Percentiles rank a stretch among this genome's conserved stretches.
These are phyloP conservation scores for Magallana nippona DNA, from an alignment of 2,888 invertebrate species.

Conservation along the genomic window DNA sequence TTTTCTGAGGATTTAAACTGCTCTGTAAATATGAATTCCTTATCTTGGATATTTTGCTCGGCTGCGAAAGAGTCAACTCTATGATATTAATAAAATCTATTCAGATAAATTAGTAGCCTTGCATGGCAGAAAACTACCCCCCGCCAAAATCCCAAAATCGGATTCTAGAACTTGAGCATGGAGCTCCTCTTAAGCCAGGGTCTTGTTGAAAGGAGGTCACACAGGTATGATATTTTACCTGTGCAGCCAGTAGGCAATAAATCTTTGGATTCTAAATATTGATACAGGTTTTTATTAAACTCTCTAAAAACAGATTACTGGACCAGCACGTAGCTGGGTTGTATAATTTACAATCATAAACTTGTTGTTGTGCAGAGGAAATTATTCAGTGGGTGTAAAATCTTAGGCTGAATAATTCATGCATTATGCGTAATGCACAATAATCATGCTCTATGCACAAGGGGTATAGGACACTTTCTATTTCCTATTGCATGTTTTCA, in stretches of 20 bases:
- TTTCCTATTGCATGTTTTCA: too few relatives aligned
- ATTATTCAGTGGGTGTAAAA: not conserved
- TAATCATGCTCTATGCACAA: too few relatives aligned
- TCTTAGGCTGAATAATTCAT: not conserved
- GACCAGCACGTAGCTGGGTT: not conserved
- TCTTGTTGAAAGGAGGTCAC: not conserved
- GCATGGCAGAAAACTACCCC: too few relatives aligned
- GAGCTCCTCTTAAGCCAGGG: not conserved
- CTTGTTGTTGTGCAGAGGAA: not conserved
- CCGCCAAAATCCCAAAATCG: too few relatives aligned
- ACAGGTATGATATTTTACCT: slow-evolving; percentile 29
- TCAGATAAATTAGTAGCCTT: too few relatives aligned
- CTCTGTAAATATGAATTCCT: too few relatives aligned
- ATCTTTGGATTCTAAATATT: slow-evolving; percentile 18
- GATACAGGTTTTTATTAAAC: slow-evolving; percentile 20
- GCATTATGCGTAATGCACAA: not conserved
- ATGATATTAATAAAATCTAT: too few relatives aligned
- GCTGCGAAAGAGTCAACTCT: too few relatives aligned
- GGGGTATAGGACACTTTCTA: too few relatives aligned
- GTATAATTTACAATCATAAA: not conserved
- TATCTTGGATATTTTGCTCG: too few relatives aligned
- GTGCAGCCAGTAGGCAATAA: not conserved
- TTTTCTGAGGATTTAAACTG: too few relatives aligned
- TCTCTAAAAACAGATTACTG: slow-evolving; percentile 5
- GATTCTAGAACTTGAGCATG: too few relatives aligned